Evolutionary conservation across 2,888 invertebrate species (phyloP).

Genomic region (Ferdinandea cuprea): DNA sequence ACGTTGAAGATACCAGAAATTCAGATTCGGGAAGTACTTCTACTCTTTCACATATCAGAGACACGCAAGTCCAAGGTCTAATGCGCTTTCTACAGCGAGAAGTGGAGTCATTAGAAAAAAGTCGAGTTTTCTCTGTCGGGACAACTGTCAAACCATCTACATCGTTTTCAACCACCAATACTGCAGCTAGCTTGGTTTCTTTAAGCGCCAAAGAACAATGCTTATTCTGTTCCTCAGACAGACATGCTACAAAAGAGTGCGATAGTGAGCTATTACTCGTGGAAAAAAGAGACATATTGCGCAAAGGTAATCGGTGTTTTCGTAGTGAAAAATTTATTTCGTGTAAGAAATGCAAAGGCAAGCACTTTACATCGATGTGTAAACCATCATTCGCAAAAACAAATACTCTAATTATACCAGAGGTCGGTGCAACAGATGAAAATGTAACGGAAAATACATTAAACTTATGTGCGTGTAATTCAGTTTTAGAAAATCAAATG

Average conservation of each 20-base stretch:
- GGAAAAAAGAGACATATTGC: conserved; percentile 19
- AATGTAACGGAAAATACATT: too few species aligned
- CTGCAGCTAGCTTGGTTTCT: conserved; percentile 13
- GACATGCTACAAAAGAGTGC: conserved; percentile 16
- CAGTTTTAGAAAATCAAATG: neutral
- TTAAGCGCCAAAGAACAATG: conserved; percentile 10
- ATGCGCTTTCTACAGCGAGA: conserved; percentile 33
- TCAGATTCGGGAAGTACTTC: conserved; percentile 5
- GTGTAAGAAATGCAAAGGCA: conserved; percentile 19
- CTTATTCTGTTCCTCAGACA: too few species aligned
- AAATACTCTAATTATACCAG: too few species aligned
- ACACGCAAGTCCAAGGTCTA: neutral
- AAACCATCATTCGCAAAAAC: conserved; percentile 16
- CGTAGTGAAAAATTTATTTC: conserved; percentile 6
- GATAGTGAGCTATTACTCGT: neutral
- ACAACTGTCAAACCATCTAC: neutral
- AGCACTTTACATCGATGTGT: conserved; percentile 20
- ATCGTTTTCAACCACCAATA: neutral
- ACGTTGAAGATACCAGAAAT: neutral
- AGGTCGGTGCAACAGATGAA: neutral
- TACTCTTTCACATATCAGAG: conserved; percentile 12
- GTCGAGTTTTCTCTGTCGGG: conserved; percentile 7
- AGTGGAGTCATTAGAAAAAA: conserved; percentile 26
- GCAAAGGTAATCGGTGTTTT: conserved; percentile 4
- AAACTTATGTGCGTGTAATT: too few species aligned